A percentile compares a stretch with the other conserved stretches of the same genome.
Conservation (phyloP, 1,140 invertebrate genomes). For the Pemphigus obesinymphae region DNA sequence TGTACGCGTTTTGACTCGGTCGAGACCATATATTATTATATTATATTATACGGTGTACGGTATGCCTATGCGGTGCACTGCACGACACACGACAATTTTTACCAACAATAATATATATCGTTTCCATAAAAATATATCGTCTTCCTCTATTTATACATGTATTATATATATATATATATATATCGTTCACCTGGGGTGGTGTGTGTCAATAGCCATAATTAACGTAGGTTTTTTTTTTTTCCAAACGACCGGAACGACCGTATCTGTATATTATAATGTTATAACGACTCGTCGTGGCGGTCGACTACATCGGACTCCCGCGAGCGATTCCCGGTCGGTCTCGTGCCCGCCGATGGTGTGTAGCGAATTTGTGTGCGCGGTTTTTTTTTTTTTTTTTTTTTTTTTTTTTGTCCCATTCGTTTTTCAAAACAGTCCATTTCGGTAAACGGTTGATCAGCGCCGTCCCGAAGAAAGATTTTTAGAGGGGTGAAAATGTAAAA, state of each 20-base stretch:
- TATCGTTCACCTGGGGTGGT: not conserved
- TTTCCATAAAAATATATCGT: no score
- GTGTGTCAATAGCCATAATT: conserved; percentile 3
- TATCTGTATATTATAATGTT: no score
- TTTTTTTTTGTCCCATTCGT: not conserved
- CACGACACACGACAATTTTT: not conserved
- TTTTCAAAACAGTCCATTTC: no score
- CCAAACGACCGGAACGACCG: not conserved
- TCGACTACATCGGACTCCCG: no score
- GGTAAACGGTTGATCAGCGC: no score
- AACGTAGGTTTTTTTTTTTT: not conserved
- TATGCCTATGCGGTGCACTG: no score
- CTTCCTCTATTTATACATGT: not conserved
- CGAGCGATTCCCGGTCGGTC: not conserved
- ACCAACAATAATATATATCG: no score
- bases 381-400: no score
- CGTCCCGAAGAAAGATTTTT: no score
- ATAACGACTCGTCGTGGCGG: not conserved
- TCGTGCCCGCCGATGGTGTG: not conserved
- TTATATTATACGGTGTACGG: not conserved
- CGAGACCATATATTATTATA: not conserved
- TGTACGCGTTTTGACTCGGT: not conserved
- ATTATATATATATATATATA: no score
- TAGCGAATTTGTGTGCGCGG: no score
- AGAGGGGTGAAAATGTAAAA: no score